phyloP scores from a whole-genome alignment of 2,888 invertebrate species.

The Metopia argyrocephala region DNA sequence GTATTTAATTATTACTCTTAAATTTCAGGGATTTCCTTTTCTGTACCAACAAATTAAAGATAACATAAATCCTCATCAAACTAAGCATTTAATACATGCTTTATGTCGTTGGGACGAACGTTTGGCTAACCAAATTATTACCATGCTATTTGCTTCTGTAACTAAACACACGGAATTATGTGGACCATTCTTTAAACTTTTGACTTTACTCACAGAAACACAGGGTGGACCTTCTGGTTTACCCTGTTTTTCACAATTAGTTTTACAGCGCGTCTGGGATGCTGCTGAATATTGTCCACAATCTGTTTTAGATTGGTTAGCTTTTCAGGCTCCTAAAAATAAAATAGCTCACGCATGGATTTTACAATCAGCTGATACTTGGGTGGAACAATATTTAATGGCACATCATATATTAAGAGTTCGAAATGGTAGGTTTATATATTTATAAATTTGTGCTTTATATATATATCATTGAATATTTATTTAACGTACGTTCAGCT shows the following conservation, averaged over 20 bases:
- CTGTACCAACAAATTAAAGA: conserved; percentile 96
- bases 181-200: conserved; percentile 94
- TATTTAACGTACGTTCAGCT: conserved; percentile 79
- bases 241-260: conserved; percentile 94
- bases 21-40: conserved; percentile 90
- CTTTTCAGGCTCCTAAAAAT: conserved; percentile 90
- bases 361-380: conserved; percentile 92
- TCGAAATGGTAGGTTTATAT: conserved; percentile 83
- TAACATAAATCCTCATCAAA: conserved; percentile 94
- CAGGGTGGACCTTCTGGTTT: conserved; percentile 87
- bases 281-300: conserved; percentile 94
- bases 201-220: conserved; percentile 92
- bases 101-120: conserved; percentile 94
- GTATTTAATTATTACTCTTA: too few relatives aligned
- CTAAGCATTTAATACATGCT: conserved; percentile 93
- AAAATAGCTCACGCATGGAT: conserved; percentile 95
- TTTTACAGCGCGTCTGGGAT: conserved; percentile 93
- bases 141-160: conserved; percentile 94
- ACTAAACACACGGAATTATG: conserved; percentile 93
- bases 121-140: conserved; percentile 91
- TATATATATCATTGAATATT: not conserved
- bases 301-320: conserved; percentile 94
- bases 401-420: conserved; percentile 92
- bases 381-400: conserved; percentile 93
- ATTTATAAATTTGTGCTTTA: not conserved